Conservation (phyloP, 2,113 vertebrate species). For the Cyphomyrus discorhynchus region DNA sequence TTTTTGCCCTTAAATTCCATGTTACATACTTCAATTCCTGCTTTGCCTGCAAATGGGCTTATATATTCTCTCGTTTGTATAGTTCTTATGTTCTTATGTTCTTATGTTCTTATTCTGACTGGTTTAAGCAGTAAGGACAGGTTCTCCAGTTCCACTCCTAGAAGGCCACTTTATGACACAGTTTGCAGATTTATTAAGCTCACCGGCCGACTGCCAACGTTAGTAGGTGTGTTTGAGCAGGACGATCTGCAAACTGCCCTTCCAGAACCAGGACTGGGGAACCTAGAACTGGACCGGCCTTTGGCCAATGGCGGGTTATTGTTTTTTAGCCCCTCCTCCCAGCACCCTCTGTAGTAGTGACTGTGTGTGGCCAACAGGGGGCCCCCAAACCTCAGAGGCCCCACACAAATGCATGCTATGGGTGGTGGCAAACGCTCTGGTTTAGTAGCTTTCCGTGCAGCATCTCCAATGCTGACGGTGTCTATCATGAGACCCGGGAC, state of each 20-base stretch:
- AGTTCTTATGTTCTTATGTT: too few relatives aligned
- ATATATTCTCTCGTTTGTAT: background rate
- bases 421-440: background rate
- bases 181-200: background rate
- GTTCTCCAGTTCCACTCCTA: background rate
- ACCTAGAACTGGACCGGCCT: background rate
- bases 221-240: background rate
- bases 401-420: background rate
- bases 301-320: background rate
- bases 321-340: background rate
- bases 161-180: background rate
- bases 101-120: background rate
- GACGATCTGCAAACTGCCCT: background rate
- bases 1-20: background rate
- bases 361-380: background rate
- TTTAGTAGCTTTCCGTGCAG: background rate
- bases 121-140: background rate
- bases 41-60: background rate
- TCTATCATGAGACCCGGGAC: background rate
- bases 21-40: background rate
- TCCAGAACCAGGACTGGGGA: background rate
- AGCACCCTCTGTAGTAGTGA: background rate
- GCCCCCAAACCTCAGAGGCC: background rate
- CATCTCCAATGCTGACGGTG: background rate
- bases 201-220: background rate